phyloP scores from a whole-genome alignment of 2,797 vertebrate genomes.

The Salarias fasciatus region DNA sequence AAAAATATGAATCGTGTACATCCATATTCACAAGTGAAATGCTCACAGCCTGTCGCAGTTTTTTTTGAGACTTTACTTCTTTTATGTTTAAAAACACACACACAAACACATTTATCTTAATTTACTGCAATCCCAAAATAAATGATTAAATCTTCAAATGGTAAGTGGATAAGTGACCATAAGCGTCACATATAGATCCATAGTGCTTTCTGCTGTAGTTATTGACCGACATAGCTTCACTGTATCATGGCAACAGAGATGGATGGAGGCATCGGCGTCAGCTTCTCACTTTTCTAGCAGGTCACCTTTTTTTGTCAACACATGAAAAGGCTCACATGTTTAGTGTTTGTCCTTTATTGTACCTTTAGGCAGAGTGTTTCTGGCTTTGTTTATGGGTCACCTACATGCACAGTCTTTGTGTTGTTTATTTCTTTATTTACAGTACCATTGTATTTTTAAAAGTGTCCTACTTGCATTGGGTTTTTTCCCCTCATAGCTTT shows the following conservation, averaged over 20 bases:
- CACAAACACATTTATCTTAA: no score
- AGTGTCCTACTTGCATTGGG: slow-evolving; percentile 58
- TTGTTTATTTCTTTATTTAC: slow-evolving; percentile 70
- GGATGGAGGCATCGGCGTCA: slow-evolving; percentile 12
- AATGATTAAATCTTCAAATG: no score
- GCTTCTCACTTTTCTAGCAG: slow-evolving; percentile 32
- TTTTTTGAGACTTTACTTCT: no score
- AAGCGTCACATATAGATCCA: not conserved
- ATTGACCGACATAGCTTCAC: slow-evolving; percentile 10
- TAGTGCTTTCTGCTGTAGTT: not conserved
- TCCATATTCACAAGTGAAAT: no score
- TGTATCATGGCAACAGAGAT: slow-evolving; percentile 6
- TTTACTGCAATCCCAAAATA: no score
- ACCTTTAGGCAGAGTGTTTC: slow-evolving; percentile 70
- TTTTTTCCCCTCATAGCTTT: slow-evolving; percentile 20
- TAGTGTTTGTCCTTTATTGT: slow-evolving; percentile 66
- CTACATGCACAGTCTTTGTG: slow-evolving; percentile 68
- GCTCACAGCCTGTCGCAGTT: no score
- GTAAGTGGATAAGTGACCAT: no score
- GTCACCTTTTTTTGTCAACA: slow-evolving; percentile 24
- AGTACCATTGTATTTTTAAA: slow-evolving; percentile 56
- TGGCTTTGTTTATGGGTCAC: slow-evolving; percentile 79
- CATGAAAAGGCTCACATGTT: slow-evolving; percentile 37
- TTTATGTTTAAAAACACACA: no score
- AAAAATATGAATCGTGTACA: no score